phyloP scores from a whole-genome alignment of 2,888 invertebrate species.

The Xylota sylvarum region DNA sequence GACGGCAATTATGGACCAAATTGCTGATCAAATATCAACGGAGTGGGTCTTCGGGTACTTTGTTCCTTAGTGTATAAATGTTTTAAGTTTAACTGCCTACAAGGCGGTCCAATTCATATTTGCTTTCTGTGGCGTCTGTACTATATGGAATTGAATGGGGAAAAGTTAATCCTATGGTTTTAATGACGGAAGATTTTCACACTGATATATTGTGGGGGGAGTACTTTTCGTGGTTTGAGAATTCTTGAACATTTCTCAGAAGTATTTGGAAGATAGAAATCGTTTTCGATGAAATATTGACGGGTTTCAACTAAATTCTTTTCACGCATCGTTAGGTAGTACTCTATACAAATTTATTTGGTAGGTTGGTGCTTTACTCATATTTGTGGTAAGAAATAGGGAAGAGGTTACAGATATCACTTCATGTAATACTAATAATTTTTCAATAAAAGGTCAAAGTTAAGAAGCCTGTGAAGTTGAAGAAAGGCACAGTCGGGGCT shows the following conservation, averaged over 20 bases:
- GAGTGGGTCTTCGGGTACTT: slow-evolving; percentile 23
- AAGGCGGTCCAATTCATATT: slow-evolving; percentile 10
- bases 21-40: slow-evolving; percentile 61
- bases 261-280: not conserved
- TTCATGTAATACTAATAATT: no score
- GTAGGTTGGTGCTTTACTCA: no score
- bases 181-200: not conserved
- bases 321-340: no score
- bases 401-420: no score
- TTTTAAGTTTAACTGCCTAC: slow-evolving; percentile 38
- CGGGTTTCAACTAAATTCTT: no score
- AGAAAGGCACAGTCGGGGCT: no score
- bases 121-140: not conserved
- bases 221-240: no score
- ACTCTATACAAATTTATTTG: no score
- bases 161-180: slow-evolving; percentile 8
- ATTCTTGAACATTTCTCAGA: not conserved
- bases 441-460: no score
- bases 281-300: no score
- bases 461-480: no score
- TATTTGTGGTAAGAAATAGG: no score
- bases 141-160: not conserved
- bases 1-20: slow-evolving; percentile 60
- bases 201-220: not conserved
- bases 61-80: slow-evolving; percentile 10